phyloP scores from a whole-genome alignment of 2,888 invertebrate genomes.

The Pyrocoelia pectoralis region DNA sequence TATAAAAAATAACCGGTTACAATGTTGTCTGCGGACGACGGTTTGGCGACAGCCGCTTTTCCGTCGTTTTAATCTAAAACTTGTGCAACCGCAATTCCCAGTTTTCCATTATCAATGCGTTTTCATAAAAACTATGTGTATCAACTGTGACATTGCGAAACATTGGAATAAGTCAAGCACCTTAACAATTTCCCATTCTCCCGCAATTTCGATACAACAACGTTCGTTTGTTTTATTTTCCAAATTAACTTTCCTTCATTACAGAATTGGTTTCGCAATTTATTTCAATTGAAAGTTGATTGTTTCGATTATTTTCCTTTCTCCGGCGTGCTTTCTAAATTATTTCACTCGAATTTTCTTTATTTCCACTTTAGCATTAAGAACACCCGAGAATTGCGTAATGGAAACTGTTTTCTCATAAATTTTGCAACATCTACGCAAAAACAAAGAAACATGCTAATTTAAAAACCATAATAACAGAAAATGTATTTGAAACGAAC shows the following conservation, averaged over 20 bases:
- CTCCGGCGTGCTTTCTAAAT: background rate
- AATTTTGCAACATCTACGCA: no score
- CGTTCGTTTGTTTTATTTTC: background rate
- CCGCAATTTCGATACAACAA: background rate
- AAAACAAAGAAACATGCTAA: no score
- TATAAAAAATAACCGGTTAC: slow-evolving; percentile 39
- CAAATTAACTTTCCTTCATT: slow-evolving; percentile 1
- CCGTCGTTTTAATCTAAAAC: slow-evolving; percentile 23
- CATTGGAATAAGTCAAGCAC: background rate
- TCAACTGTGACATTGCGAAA: background rate
- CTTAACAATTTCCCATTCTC: background rate
- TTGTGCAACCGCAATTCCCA: slow-evolving; percentile 23
- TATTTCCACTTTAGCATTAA: background rate
- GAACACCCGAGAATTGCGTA: no score
- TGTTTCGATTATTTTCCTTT: slow-evolving; percentile 1
- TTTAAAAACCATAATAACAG: no score
- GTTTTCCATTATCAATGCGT: slow-evolving; percentile 5
- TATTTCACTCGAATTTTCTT: background rate
- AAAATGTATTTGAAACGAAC: no score
- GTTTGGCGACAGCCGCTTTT: slow-evolving; percentile 27
- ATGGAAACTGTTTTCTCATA: no score
- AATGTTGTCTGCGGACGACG: slow-evolving; percentile 30
- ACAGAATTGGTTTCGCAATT: slow-evolving; percentile 1
- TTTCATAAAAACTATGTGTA: background rate
- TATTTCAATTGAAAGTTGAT: slow-evolving; percentile 1